Conservation (phyloP, 2,888 invertebrate genomes). For the Nomada ferruginata region DNA sequence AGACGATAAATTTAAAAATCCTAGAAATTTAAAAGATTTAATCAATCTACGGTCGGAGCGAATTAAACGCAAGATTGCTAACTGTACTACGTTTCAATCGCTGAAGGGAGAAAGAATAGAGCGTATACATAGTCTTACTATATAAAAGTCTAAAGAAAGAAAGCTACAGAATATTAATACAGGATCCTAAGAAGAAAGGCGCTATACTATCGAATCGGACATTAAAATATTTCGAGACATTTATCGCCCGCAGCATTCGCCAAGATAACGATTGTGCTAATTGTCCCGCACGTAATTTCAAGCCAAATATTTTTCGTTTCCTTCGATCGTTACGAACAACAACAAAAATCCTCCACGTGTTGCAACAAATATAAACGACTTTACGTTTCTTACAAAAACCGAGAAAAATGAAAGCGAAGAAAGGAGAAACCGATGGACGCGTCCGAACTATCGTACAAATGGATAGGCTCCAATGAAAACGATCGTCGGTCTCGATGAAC, state of each 20-base stretch:
- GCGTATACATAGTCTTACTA: conserved; percentile 37
- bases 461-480: not conserved
- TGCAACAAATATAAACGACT: not conserved
- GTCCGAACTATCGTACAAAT: not conserved
- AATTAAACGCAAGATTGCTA: conserved; percentile 39
- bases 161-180: conserved; percentile 63
- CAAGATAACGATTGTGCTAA: conserved; percentile 9
- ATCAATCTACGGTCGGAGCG: conserved; percentile 32
- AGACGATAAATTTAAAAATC: conserved; percentile 7
- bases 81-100: conserved; percentile 52
- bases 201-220: conserved; percentile 56
- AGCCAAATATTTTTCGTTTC: not conserved
- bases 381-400: not conserved
- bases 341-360: conserved; percentile 4
- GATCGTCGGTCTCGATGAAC: not conserved
- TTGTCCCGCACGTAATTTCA: too few species aligned
- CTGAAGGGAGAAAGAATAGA: conserved; percentile 47
- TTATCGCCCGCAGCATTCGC: conserved; percentile 46
- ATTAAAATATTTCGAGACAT: conserved; percentile 23
- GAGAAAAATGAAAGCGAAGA: not conserved
- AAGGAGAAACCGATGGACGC: not conserved
- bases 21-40: conserved; percentile 14
- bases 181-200: conserved; percentile 57
- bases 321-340: not conserved
- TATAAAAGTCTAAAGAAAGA: conserved; percentile 52